Conservation (phyloP, 2,888 invertebrate genomes). For the Limnephilus rhombicus region DNA sequence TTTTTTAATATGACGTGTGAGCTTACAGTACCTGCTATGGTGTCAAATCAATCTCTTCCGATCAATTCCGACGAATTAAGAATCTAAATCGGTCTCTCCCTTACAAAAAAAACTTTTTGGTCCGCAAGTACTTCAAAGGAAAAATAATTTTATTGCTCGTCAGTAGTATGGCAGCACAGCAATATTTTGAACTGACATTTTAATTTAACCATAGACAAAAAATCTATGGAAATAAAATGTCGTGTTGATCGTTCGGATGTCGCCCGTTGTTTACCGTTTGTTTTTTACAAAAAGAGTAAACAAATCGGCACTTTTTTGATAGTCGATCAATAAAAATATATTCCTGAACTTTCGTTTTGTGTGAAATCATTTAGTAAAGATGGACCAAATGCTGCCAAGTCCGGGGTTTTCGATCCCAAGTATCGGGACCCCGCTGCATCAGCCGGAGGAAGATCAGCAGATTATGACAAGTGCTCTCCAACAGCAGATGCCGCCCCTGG, state of each 20-base stretch:
- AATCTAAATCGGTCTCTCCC: too few relatives aligned
- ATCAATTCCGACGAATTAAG: too few relatives aligned
- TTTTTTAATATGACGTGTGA: too few relatives aligned
- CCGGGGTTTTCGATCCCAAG: constrained; percentile 93
- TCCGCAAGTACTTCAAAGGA: too few relatives aligned
- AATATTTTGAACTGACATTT: too few relatives aligned
- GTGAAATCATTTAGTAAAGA: constrained; percentile 71
- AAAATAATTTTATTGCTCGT: too few relatives aligned
- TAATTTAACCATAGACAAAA: not conserved
- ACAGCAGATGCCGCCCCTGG: constrained; percentile 81
- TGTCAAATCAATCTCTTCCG: too few relatives aligned
- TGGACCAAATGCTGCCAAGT: constrained; percentile 95
- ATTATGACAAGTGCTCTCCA: constrained; percentile 91
- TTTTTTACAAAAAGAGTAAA: not conserved
- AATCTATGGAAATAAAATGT: not conserved
- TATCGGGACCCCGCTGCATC: constrained; percentile 93
- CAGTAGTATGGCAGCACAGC: too few relatives aligned
- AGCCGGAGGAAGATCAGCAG: constrained; percentile 94
- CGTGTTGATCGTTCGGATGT: not conserved
- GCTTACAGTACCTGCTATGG: too few relatives aligned
- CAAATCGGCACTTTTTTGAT: not conserved
- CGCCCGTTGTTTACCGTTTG: constrained; percentile 8
- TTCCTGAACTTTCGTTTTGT: not conserved
- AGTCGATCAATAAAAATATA: constrained; percentile 17
- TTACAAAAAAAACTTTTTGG: too few relatives aligned